A percentile compares a stretch with the other conserved stretches of the same genome.
Evolutionary conservation across 1,140 invertebrate genomes (phyloP).

Genomic region (Dendroctonus valens): DNA sequence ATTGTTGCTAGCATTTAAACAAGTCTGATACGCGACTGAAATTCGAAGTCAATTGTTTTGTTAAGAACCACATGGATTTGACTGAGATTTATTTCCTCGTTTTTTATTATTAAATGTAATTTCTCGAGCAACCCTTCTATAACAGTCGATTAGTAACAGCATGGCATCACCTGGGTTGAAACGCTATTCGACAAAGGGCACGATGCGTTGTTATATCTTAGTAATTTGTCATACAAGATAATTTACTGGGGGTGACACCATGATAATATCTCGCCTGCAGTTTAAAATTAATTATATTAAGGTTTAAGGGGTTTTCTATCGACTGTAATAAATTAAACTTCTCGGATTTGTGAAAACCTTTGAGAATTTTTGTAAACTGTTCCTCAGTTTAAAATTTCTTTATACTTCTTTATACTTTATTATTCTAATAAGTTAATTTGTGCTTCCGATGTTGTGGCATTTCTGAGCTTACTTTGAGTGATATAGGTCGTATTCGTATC

Average conservation of each 20-base stretch:
- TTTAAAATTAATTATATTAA: neutral
- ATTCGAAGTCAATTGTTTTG: neutral
- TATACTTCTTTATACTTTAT: too few species aligned
- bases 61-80: neutral
- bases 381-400: too few species aligned
- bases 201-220: slow-evolving; percentile 15
- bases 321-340: too few species aligned
- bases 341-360: too few species aligned
- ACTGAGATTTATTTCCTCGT: slow-evolving; percentile 4
- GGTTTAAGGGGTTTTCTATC: too few species aligned
- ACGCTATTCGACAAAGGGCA: slow-evolving; percentile 3
- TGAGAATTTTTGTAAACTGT: too few species aligned
- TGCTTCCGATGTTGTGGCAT: too few species aligned
- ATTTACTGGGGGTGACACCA: slow-evolving; percentile 2
- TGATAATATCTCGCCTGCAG: neutral
- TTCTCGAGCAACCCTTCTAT: slow-evolving; percentile 3
- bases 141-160: slow-evolving; percentile 19
- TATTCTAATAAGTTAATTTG: too few species aligned
- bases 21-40: too few species aligned
- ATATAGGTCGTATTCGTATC: too few species aligned
- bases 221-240: slow-evolving; percentile 15
- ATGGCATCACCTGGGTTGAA: slow-evolving; percentile 11
- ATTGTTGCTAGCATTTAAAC: too few species aligned
- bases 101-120: slow-evolving; percentile 14
- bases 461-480: too few species aligned